Evolutionary conservation across 2,888 invertebrate species (phyloP), one percentile per base, ranked within the genome.

Genomic region (Stenodera caucasica): DNA sequence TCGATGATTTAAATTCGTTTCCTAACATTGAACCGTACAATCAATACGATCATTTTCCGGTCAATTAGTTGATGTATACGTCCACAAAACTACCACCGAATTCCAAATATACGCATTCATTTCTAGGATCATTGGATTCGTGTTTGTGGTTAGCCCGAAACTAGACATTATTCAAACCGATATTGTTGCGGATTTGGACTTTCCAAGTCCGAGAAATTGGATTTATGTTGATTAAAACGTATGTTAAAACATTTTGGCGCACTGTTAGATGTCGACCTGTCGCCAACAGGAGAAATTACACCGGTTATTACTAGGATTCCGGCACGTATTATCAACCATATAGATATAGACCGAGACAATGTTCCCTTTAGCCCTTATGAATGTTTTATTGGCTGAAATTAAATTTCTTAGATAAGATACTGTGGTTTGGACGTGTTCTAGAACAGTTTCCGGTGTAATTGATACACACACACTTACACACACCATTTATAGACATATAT

Each of bases 311-410:
- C 76, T 74, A 68, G 77, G 74, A 77, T 78, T 78, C 78, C 74
- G 69, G 71, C 74, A 72, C 76, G 77, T 75, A 70, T 72, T 71
- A 70, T 71, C 72, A 72, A 69, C 74, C 14, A 35, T 35, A 35
- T 35, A 45, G 45, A 45, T 7, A 11, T 11, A 18, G 45, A 45
- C 11, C 18, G 45, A 3, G 32, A 70, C 71, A 71, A 69, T 64
- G 62, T 65, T 61, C 64, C 63, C 67, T 65, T 21, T 18, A 7
- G 18, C 63, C 75, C 75, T 76, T 77, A 77, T 78, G 78, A 75
- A 78, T 77, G 78, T 77, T 77, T 78, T 78, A 78, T 78, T 76
- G 74, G 76, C 70, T 67, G 66, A 78, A 78, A 78, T 78, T 78
- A 78, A 78, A 77, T 77, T 76, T 77, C 72, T 64, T 57, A 69